Conservation (phyloP, 2,797 vertebrate genomes). For the Pristis pectinata region DNA sequence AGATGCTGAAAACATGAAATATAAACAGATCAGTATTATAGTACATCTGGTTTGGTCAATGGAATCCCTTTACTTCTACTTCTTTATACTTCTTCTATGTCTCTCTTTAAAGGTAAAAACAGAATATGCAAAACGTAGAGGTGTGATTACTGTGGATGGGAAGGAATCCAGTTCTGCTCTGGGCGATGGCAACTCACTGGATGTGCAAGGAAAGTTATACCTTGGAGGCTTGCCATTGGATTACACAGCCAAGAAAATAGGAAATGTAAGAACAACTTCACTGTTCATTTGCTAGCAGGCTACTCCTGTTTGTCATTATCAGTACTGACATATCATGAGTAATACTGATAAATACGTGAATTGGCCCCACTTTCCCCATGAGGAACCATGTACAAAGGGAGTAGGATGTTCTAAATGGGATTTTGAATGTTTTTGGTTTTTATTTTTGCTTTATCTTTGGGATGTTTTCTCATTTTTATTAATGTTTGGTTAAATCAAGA, state of each 20-base stretch:
- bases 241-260: conserved; percentile 65
- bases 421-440: too few relatives aligned
- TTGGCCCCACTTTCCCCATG: not conserved
- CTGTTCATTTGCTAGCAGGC: not conserved
- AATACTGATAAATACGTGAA: not conserved
- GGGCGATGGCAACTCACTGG: conserved; percentile 73
- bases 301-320: not conserved
- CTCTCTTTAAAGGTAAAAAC: conserved; percentile 64
- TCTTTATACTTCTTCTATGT: not conserved
- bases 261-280: conserved; percentile 65
- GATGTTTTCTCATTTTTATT: too few relatives aligned
- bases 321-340: not conserved
- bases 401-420: too few relatives aligned
- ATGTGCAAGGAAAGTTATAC: conserved; percentile 75
- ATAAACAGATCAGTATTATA: not conserved
- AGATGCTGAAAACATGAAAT: not conserved
- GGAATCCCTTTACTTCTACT: not conserved
- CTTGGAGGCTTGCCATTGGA: conserved; percentile 73
- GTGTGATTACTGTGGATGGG: conserved; percentile 63
- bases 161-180: conserved; percentile 51
- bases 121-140: conserved; percentile 66
- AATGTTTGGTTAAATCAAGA: too few relatives aligned
- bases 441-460: too few relatives aligned
- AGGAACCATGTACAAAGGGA: not conserved
- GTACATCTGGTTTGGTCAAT: not conserved